phyloP scores from a whole-genome alignment of 2,797 vertebrate genomes.

The Calcarius lapponicus region DNA sequence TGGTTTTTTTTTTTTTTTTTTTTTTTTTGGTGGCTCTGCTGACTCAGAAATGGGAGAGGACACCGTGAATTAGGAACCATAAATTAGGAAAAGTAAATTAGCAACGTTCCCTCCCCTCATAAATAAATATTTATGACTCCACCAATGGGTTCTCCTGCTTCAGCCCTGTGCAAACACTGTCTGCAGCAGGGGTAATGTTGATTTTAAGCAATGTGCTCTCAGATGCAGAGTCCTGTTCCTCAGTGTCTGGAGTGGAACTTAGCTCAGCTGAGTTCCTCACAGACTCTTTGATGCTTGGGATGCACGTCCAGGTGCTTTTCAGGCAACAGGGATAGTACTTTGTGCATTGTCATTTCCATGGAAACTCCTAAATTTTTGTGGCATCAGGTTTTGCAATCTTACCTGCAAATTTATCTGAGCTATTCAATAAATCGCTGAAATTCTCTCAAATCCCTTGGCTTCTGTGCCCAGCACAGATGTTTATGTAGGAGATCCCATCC shows the following conservation, averaged over 20 bases:
- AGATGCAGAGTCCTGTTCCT: background rate
- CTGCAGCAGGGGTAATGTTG: background rate
- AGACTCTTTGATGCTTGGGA: background rate
- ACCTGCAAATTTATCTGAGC: background rate
- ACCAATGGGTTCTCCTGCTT: background rate
- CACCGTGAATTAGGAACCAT: background rate
- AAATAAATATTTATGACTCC: background rate
- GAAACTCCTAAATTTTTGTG: background rate
- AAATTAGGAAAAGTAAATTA: background rate
- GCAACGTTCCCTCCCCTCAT: background rate
- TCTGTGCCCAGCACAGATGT: background rate
- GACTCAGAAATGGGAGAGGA: background rate
- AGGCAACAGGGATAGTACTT: background rate
- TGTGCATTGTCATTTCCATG: background rate
- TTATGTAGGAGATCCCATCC: background rate
- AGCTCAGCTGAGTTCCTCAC: background rate
- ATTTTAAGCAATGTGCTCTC: background rate
- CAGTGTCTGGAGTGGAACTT: background rate
- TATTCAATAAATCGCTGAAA: background rate
- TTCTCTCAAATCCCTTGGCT: rapidly evolving
- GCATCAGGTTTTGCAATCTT: background rate
- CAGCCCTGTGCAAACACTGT: background rate
- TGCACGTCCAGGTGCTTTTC: background rate
- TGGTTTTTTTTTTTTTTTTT: background rate
- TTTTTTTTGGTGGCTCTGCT: background rate